Evolutionary conservation across 2,888 invertebrate species (phyloP).

Genomic region (Calameuta filiformis): DNA sequence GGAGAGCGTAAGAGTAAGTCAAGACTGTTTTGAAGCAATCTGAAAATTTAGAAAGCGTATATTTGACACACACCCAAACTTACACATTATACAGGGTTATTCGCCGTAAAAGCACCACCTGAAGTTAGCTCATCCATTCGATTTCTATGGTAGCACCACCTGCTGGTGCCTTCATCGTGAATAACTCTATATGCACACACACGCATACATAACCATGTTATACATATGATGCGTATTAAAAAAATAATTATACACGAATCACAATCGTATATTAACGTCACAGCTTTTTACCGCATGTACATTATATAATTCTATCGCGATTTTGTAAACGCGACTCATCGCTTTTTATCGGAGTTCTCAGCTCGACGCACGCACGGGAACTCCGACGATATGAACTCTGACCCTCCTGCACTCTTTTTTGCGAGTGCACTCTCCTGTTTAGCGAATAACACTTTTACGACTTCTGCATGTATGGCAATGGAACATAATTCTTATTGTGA

Average conservation of each 20-base stretch:
- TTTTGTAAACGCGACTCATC: background rate
- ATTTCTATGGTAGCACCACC: background rate
- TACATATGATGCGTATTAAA: background rate
- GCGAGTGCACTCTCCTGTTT: background rate
- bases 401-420: background rate
- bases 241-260: background rate
- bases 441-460: background rate
- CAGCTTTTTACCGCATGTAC: background rate
- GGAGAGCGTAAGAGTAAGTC: background rate
- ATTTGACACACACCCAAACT: background rate
- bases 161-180: background rate
- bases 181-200: background rate
- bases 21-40: background rate
- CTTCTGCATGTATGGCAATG: background rate
- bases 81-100: background rate
- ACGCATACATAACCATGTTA: background rate
- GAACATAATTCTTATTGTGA: background rate
- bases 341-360: background rate
- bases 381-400: background rate
- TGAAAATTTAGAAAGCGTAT: background rate
- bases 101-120: background rate
- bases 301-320: background rate
- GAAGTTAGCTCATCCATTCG: too few species aligned
- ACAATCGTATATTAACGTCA: background rate
- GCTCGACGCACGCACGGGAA: background rate